phyloP scores from a whole-genome alignment of 1,140 invertebrate species.

The Zaprionus ornatus region DNA sequence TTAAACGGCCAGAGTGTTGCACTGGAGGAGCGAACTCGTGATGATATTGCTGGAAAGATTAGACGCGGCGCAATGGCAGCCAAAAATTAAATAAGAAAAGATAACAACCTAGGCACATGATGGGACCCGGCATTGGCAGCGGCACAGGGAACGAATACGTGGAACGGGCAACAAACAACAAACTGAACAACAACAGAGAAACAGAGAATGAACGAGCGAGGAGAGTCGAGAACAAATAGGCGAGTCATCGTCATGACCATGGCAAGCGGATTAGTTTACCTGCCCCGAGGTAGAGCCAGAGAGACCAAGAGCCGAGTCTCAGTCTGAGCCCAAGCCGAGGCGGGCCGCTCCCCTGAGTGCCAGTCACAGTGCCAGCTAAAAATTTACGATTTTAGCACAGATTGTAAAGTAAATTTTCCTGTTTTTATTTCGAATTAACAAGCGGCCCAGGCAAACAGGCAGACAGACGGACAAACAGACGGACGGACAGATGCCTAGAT shows the following conservation, averaged over 20 bases:
- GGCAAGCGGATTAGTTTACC: conserved; percentile 75
- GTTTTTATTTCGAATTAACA: conserved; percentile 81
- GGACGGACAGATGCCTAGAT: conserved; percentile 11
- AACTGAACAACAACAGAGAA: not conserved
- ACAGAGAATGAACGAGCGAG: conserved; percentile 4
- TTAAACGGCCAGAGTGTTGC: conserved; percentile 8
- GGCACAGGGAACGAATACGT: conserved; percentile 50
- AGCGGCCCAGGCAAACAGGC: conserved; percentile 62
- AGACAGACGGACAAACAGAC: conserved; percentile 4
- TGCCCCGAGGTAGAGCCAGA: conserved; percentile 20
- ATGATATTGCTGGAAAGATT: conserved; percentile 79
- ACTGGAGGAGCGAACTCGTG: conserved; percentile 43
- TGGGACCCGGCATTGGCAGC: conserved; percentile 51
- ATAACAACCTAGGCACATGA: conserved; percentile 71
- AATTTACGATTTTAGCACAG: conserved; percentile 81
- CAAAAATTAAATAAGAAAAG: conserved; percentile 81
- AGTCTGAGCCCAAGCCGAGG: conserved; percentile 2
- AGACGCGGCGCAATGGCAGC: conserved; percentile 68
- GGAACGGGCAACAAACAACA: conserved; percentile 67
- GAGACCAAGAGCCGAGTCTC: not conserved
- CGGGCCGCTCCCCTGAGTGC: conserved; percentile 63
- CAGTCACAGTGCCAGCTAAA: conserved; percentile 51
- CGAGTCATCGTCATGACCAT: conserved; percentile 60
- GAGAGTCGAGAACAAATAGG: conserved; percentile 68
- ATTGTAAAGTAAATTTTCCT: conserved; percentile 82